Evolutionary conservation across 2,797 vertebrate genomes (phyloP).

Genomic region (Malurus splendens): DNA sequence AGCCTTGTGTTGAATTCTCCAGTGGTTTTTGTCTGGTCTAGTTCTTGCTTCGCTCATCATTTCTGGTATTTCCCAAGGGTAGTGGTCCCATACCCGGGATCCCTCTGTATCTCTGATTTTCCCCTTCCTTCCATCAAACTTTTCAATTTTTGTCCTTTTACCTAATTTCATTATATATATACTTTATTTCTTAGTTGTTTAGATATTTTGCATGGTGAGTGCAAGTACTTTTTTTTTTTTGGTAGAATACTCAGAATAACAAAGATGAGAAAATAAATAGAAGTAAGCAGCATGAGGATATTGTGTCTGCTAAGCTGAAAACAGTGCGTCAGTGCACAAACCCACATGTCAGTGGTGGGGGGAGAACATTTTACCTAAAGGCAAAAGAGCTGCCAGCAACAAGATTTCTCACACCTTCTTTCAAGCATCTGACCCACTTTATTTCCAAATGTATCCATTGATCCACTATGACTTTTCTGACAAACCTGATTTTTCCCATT

Average conservation of each 20-base stretch:
- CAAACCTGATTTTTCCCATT: not conserved
- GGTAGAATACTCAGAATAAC: not conserved
- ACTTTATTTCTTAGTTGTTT: not conserved
- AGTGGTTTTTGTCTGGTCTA: not conserved
- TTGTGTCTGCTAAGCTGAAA: slow-evolving; percentile 28
- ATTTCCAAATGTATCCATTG: not conserved
- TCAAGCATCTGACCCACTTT: not conserved
- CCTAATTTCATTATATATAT: not conserved
- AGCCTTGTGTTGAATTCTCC: not conserved
- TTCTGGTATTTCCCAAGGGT: not conserved
- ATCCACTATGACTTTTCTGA: not conserved
- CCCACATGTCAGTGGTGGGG: not conserved
- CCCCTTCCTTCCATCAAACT: not conserved
- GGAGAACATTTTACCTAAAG: not conserved
- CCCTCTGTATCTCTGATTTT: not conserved
- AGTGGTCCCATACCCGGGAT: not conserved
- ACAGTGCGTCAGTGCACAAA: not conserved
- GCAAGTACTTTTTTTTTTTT: not conserved
- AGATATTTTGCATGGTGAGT: not conserved
- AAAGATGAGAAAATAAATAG: not conserved
- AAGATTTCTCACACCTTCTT: not conserved
- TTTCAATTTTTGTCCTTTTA: not conserved
- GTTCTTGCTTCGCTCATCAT: not conserved
- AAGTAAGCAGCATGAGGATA: not conserved
- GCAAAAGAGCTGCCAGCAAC: not conserved